These are phyloP conservation scores for Orientallactaga sibirica DNA, from an alignment of 2,797 vertebrate species.

Conservation along the genomic window DNA sequence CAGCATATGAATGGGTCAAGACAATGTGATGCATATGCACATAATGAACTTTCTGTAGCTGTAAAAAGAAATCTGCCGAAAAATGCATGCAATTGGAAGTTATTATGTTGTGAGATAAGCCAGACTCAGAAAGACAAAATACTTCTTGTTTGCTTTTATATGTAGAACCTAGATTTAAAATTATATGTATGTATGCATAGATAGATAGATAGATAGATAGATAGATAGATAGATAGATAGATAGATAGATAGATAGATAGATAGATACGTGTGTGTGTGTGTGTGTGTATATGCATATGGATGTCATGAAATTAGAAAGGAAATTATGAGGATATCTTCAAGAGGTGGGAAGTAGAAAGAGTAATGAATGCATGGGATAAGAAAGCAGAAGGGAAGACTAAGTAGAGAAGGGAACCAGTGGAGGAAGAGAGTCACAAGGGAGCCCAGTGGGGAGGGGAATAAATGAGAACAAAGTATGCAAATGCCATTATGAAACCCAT, in stretches of 20 bases:
- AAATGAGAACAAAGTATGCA: background rate
- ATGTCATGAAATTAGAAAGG: background rate
- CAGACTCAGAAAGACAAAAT: background rate
- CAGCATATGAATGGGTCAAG: background rate
- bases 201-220: no score
- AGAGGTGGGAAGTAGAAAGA: background rate
- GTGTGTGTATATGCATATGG: no score
- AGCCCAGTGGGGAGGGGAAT: no score
- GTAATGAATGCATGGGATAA: background rate
- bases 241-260: no score
- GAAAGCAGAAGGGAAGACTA: background rate
- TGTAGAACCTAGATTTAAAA: background rate
- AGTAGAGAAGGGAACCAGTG: background rate
- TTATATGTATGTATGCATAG: background rate
- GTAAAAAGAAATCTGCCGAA: background rate
- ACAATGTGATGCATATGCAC: background rate
- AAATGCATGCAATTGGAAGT: background rate
- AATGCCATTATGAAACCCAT: background rate
- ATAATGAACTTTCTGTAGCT: background rate
- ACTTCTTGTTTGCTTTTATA: background rate
- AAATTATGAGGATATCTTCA: background rate
- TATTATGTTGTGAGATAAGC: background rate
- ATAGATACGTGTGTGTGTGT: background rate
- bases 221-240: no score
- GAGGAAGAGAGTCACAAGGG: no score